Percentiles rank a stretch among this genome's conserved stretches.
These are phyloP conservation scores for Emydoidea blandingii DNA, from an alignment of 2,797 vertebrate species.

Conservation along the genomic window DNA sequence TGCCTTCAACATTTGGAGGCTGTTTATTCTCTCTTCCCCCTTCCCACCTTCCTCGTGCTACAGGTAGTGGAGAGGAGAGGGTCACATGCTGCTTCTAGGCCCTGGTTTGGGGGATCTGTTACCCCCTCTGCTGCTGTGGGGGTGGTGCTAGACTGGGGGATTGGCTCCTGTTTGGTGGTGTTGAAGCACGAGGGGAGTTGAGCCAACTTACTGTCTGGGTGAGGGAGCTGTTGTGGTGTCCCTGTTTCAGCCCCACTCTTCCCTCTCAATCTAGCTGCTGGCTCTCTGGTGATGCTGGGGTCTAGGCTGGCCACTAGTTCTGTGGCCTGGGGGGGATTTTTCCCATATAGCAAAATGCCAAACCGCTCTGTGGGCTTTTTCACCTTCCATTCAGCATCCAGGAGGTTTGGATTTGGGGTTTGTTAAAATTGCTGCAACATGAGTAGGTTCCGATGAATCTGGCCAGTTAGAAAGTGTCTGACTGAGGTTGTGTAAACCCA, in stretches of 20 bases:
- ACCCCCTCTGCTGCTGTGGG: background rate
- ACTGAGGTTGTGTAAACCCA: background rate
- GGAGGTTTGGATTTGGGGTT: background rate
- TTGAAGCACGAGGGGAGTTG: background rate
- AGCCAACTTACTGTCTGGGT: background rate
- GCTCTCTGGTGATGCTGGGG: background rate
- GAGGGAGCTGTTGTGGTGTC: background rate
- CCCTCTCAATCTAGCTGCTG: background rate
- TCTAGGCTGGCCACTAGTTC: background rate
- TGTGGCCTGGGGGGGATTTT: background rate
- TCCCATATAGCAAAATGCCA: background rate
- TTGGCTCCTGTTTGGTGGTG: background rate
- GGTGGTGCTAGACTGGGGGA: background rate
- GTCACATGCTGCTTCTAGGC: background rate
- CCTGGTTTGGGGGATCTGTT: background rate
- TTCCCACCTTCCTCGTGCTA: background rate
- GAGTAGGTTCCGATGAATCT: background rate
- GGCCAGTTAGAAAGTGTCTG: too few relatives aligned
- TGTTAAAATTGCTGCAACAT: background rate
- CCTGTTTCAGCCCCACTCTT: background rate
- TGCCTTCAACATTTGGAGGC: background rate
- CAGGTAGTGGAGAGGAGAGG: background rate
- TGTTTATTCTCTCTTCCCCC: background rate
- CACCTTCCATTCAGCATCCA: background rate
- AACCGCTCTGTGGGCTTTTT: background rate